These are phyloP conservation scores for Drosophila mayri DNA, from an alignment of 1,140 invertebrate species.

Conservation along the genomic window DNA sequence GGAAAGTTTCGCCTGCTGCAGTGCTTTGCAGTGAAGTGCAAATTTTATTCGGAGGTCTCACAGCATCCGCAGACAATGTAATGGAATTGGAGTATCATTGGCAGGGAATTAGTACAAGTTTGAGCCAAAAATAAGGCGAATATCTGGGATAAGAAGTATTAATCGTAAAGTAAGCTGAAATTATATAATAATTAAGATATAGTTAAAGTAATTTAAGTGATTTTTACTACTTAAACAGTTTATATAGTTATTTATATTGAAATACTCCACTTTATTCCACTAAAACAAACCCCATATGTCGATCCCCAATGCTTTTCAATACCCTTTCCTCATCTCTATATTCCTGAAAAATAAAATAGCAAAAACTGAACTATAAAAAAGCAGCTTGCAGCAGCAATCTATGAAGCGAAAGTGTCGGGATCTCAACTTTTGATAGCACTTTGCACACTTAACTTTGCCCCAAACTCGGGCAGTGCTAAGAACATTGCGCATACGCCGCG, in stretches of 20 bases:
- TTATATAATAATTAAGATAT: too few species aligned
- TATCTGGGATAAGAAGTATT: background rate
- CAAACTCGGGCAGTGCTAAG: slow-evolving; percentile 17
- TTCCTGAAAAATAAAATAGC: background rate
- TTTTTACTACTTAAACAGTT: background rate
- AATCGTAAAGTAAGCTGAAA: background rate
- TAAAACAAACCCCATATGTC: background rate
- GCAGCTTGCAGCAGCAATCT: slow-evolving; percentile 2
- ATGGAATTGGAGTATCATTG: background rate
- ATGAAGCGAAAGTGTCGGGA: slow-evolving; percentile 33
- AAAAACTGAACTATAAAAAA: slow-evolving; percentile 9
- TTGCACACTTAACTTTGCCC: slow-evolving; percentile 53
- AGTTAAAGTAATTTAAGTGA: background rate
- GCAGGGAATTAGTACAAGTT: background rate
- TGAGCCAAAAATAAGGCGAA: background rate
- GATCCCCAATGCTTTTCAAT: background rate
- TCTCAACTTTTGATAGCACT: slow-evolving; percentile 59
- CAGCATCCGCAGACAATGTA: slow-evolving; percentile 3
- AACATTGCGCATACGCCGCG: slow-evolving; percentile 44
- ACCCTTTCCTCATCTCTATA: slow-evolving; percentile 9
- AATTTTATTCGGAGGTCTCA: slow-evolving; percentile 15
- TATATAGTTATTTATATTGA: background rate
- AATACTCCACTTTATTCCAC: background rate
- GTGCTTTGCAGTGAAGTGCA: slow-evolving; percentile 27
- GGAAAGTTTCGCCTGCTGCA: slow-evolving; percentile 30